Evolutionary conservation across 92 coral and sea anemone species (phyloP), one percentile per base, ranked within the genome.

Genomic region (Heteractis magnifica): DNA sequence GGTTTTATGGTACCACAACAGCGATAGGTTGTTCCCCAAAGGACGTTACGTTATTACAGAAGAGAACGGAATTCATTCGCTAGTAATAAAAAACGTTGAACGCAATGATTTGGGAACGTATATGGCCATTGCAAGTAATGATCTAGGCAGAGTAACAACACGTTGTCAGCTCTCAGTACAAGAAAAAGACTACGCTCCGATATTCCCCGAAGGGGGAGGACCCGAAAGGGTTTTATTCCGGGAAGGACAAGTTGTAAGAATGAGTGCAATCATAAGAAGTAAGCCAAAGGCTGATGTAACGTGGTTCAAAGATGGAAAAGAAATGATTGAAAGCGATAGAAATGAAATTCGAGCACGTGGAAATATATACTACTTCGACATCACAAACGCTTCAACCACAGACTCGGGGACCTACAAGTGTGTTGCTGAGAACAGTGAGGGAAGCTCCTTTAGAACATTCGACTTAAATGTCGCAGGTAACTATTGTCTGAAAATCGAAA

Each of bases 291-390:
- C 87, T 18, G 85, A 89, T 50, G 92, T 95, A 49, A 34, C 80
- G 41, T 95, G 98, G 98, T 93, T 84, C 83, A 88, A 88, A 79
- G 97, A 89, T 58, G 92, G 90, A 65, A 82, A 88, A 85, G 93
- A 90, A 62, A 75, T 95, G 48, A 82, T 80, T 60, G 92, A 88
- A 68, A 81, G 87, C 55, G 75, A 87, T 48, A 83, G 89, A 53
- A 23, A 88, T 21, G 87, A 88, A 64, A 86, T 88, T 18, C 92
- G 88, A 75, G 86, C 86, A 65, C 84, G 92, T 58, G 98, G 76
- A 23, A 90, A 90, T 41, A 86, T 83, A 56, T 87, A 77, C 81
- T 88, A 91, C 26, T 83, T 91, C 56, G 76, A 68, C 12, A 84
- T 94, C 75, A 65, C 72, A 50, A 70, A 85, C 21, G 88, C 92